Percentiles rank a stretch among this genome's conserved stretches.
phyloP scores from a whole-genome alignment of 2,888 invertebrate species.

The Abscondita cerata region DNA sequence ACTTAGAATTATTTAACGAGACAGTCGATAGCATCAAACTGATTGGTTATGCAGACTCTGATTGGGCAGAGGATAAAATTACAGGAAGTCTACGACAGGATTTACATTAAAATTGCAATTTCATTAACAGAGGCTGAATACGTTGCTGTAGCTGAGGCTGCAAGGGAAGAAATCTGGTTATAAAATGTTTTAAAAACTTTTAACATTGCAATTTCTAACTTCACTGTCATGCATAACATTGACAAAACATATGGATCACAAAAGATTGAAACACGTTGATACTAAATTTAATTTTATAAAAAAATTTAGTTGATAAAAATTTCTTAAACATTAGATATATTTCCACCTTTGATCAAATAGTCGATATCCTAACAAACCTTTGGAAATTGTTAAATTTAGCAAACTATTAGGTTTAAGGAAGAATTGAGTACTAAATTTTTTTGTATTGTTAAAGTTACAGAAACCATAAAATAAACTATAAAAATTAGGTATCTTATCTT shows the following conservation, averaged over 20 bases:
- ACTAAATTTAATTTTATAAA: not conserved
- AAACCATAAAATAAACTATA: no score
- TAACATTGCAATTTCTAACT: not conserved
- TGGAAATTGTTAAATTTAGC: not conserved
- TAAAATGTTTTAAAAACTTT: not conserved
- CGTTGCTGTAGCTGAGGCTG: not conserved
- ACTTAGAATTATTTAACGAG: not conserved
- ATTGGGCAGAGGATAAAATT: not conserved
- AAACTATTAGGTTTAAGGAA: no score
- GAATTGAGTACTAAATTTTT: no score
- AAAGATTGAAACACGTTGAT: not conserved
- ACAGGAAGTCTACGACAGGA: slow-evolving; percentile 9
- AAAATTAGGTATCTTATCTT: no score
- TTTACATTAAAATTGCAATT: not conserved
- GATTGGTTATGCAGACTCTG: not conserved
- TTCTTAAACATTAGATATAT: not conserved
- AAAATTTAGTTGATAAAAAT: not conserved
- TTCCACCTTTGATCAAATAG: not conserved
- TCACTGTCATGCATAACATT: not conserved
- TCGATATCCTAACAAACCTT: not conserved
- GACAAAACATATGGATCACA: not conserved
- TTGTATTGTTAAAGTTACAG: no score
- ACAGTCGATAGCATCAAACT: not conserved
- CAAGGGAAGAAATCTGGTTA: not conserved
- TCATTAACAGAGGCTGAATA: not conserved